A percentile compares a stretch with the other conserved stretches of the same genome.
These are phyloP conservation scores for Nothocercus nigrocapillus DNA, from an alignment of 2,113 vertebrate species.

Conservation along the genomic window DNA sequence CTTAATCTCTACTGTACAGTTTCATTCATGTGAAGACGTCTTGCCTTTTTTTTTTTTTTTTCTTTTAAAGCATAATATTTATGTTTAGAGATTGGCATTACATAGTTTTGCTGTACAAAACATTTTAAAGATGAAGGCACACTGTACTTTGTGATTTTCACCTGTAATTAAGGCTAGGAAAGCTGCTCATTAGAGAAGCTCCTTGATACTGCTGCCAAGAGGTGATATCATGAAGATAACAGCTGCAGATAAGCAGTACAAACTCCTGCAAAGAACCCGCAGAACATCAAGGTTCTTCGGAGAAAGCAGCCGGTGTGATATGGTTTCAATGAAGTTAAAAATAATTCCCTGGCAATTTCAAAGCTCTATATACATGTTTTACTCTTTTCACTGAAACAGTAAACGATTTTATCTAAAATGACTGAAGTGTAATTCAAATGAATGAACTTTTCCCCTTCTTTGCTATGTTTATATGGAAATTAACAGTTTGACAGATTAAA, in stretches of 20 bases:
- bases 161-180: constrained; percentile 35
- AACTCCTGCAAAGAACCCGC: constrained; percentile 16
- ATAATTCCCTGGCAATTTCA: constrained; percentile 50
- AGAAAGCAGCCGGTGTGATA: constrained; percentile 7
- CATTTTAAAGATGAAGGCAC: neutral
- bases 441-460: constrained; percentile 7
- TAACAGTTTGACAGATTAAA: constrained; percentile 42
- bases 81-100: constrained; percentile 36
- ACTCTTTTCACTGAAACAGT: constrained; percentile 24
- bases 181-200: constrained; percentile 36
- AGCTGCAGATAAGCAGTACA: constrained; percentile 43
- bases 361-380: neutral
- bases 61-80: constrained; percentile 37
- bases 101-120: constrained; percentile 17
- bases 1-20: constrained; percentile 5
- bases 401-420: constrained; percentile 52
- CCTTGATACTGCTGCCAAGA: constrained; percentile 61
- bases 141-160: constrained; percentile 4
- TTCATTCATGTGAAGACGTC: constrained; percentile 9
- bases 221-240: constrained; percentile 41
- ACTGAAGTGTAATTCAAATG: constrained; percentile 43
- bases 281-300: constrained; percentile 31
- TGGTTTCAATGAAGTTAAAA: constrained; percentile 54
- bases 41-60: neutral
- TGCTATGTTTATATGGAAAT: constrained; percentile 37